phyloP scores from a whole-genome alignment of 2,113 vertebrate genomes.

The Misgurnus mizolepis region DNA sequence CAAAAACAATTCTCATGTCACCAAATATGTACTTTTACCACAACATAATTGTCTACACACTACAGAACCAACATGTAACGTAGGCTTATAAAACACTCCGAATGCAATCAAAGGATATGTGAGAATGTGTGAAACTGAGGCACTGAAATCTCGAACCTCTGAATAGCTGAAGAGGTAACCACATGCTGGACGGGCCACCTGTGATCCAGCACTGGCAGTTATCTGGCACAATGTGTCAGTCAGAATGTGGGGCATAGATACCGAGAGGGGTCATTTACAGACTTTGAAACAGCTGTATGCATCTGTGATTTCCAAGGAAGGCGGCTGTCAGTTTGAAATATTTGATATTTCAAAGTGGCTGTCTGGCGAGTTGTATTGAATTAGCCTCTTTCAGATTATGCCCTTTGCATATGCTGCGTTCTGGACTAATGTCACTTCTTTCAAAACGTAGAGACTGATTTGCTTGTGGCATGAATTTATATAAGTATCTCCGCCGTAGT shows the following conservation, averaged over 20 bases:
- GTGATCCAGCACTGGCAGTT: conserved; percentile 66
- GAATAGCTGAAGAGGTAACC: conserved; percentile 50
- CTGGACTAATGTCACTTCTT: conserved; percentile 33
- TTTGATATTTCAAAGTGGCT: conserved; percentile 63
- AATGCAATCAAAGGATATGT: not conserved
- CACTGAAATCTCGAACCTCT: conserved; percentile 35
- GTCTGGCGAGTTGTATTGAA: conserved; percentile 57
- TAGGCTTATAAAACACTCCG: not conserved
- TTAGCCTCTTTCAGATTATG: conserved; percentile 44
- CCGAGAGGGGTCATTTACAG: conserved; percentile 64
- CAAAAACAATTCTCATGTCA: not conserved
- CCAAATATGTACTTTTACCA: not conserved
- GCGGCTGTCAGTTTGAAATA: conserved; percentile 68
- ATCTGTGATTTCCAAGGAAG: conserved; percentile 65
- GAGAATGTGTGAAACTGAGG: conserved; percentile 11
- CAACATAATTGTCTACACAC: not conserved
- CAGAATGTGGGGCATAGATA: conserved; percentile 60
- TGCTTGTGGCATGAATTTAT: conserved; percentile 58
- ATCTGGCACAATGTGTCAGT: conserved; percentile 65
- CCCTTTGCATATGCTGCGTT: conserved; percentile 30
- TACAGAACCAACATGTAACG: not conserved
- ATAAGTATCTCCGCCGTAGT: conserved; percentile 61
- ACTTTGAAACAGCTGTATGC: conserved; percentile 71
- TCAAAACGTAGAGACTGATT: conserved; percentile 44
- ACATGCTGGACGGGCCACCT: conserved; percentile 56